Evolutionary conservation across 2,113 vertebrate species (phyloP).

Genomic region (Petrocephalus microphthalmus): DNA sequence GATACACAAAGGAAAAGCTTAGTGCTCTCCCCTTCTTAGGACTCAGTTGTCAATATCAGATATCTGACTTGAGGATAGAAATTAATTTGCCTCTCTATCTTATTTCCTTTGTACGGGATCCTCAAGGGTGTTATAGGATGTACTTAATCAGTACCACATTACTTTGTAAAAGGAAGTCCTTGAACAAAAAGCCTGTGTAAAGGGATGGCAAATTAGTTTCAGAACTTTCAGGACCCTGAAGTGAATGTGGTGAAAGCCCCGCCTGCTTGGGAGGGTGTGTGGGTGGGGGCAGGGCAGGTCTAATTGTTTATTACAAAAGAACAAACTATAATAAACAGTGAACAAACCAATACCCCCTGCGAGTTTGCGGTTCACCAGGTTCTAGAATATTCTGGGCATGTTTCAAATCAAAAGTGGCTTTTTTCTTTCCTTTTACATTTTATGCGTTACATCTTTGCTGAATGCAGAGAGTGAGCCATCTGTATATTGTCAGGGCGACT

Average conservation of each 20-base stretch:
- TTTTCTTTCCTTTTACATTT: not conserved
- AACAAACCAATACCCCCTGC: not conserved
- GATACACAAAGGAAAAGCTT: slow-evolving; percentile 22
- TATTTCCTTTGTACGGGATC: slow-evolving; percentile 62
- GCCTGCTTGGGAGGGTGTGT: slow-evolving; percentile 49
- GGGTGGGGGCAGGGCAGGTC: slow-evolving; percentile 27
- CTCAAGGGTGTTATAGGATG: slow-evolving; percentile 71
- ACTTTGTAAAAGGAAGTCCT: slow-evolving; percentile 74
- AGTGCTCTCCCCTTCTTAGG: slow-evolving; percentile 48
- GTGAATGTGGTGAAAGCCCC: slow-evolving; percentile 51
- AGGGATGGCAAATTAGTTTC: slow-evolving; percentile 71
- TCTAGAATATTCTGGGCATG: not conserved
- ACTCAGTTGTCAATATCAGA: slow-evolving; percentile 74
- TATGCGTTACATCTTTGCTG: not conserved
- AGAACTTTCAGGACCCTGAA: slow-evolving; percentile 57
- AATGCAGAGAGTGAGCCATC: not conserved
- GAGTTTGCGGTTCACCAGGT: not conserved
- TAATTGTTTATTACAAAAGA: slow-evolving; percentile 60
- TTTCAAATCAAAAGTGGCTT: not conserved
- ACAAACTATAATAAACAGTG: slow-evolving; percentile 38
- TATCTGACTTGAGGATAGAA: slow-evolving; percentile 69
- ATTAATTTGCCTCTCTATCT: slow-evolving; percentile 61
- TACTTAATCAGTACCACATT: slow-evolving; percentile 90
- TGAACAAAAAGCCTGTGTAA: slow-evolving; percentile 59
- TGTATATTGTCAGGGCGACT: not conserved